Conservation (phyloP, 2,797 vertebrate genomes). For the Muscicapa striata region DNA sequence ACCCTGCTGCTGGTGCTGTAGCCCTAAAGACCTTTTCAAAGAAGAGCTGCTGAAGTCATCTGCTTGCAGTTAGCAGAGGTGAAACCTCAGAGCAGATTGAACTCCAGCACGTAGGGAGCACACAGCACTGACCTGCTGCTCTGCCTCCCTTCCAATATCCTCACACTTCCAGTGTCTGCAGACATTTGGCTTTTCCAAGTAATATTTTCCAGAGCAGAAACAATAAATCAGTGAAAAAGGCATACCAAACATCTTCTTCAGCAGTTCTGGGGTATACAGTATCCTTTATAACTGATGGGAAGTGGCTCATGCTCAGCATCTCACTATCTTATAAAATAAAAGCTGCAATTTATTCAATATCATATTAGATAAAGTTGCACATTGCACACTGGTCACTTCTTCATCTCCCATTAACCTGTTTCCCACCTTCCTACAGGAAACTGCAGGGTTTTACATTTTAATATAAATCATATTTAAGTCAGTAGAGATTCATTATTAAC, state of each 20-base stretch:
- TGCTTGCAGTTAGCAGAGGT: constrained; percentile 15
- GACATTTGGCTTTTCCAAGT: not conserved
- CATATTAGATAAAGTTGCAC: not conserved
- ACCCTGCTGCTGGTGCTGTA: not conserved
- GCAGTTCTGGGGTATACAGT: not conserved
- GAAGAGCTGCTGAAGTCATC: not conserved
- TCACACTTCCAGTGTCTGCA: not conserved
- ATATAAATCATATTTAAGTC: not conserved
- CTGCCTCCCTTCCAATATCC: not conserved
- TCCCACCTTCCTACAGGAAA: not conserved
- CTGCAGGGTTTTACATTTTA: not conserved
- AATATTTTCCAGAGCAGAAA: not conserved
- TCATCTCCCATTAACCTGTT: not conserved
- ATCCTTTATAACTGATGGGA: not conserved
- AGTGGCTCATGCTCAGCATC: not conserved
- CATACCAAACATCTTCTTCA: not conserved
- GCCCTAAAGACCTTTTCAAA: not conserved
- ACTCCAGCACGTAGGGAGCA: not conserved
- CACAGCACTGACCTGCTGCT: not conserved
- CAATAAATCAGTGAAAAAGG: not conserved
- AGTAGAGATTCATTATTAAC: not conserved
- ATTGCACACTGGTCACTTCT: not conserved
- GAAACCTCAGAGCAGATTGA: not conserved
- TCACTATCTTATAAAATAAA: not conserved
- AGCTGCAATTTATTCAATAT: not conserved